Evolutionary conservation across 2,888 invertebrate genomes (phyloP).

Genomic region (Cosmorhoe ocellata): DNA sequence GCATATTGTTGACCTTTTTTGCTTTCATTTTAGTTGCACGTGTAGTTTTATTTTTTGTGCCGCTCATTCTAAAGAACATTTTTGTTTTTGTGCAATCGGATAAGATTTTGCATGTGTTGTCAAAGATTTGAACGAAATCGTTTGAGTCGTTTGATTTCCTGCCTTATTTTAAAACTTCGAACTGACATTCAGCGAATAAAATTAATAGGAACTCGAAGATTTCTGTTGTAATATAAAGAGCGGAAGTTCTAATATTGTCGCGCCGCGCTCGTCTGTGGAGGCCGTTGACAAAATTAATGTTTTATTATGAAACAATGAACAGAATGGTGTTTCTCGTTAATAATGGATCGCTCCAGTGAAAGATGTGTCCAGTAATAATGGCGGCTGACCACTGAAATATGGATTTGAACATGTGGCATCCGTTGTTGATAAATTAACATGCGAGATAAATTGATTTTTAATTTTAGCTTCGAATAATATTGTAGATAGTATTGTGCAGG

Average conservation of each 20-base stretch:
- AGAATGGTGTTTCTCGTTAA: constrained; percentile 69
- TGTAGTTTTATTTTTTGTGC: constrained; percentile 62
- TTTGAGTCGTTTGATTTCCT: constrained; percentile 54
- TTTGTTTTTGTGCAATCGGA: constrained; percentile 63
- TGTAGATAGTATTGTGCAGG: constrained; percentile 31
- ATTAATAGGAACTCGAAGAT: constrained; percentile 48
- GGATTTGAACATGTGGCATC: constrained; percentile 35
- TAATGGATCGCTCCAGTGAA: constrained; percentile 65
- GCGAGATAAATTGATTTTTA: constrained; percentile 39
- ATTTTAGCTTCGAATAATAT: constrained; percentile 38
- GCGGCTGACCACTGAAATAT: constrained; percentile 45
- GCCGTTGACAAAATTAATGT: constrained; percentile 79
- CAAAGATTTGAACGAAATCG: constrained; percentile 40
- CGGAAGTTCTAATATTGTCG: constrained; percentile 78
- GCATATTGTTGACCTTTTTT: constrained; percentile 82
- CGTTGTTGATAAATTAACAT: constrained; percentile 38
- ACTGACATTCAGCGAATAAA: constrained; percentile 44
- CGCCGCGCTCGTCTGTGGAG: constrained; percentile 59
- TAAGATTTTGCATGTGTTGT: constrained; percentile 72
- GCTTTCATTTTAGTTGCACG: constrained; percentile 71
- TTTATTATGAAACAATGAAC: constrained; percentile 81
- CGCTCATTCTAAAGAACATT: constrained; percentile 52
- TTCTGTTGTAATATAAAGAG: constrained; percentile 49
- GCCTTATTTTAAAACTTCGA: constrained; percentile 40
- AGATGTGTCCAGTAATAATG: constrained; percentile 59